These are phyloP conservation scores for Maniola hyperantus DNA, from an alignment of 2,888 invertebrate genomes.

Conservation along the genomic window DNA sequence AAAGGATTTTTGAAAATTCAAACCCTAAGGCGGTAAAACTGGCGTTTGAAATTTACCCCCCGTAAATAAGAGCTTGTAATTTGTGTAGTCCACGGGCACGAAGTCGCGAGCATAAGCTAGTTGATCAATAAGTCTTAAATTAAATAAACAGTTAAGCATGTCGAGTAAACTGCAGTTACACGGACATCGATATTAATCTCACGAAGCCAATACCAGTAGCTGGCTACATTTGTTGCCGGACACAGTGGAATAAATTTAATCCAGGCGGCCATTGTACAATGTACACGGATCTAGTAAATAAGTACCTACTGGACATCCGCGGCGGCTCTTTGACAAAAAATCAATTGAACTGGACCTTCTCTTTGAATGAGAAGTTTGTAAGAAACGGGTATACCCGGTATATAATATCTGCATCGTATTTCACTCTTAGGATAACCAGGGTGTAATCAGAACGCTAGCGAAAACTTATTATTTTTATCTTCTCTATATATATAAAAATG, in stretches of 20 bases:
- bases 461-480: too few relatives aligned
- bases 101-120: too few relatives aligned
- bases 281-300: slow-evolving; percentile 5
- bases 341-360: slow-evolving; percentile 1
- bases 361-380: not conserved
- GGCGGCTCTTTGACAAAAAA: not conserved
- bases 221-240: not conserved
- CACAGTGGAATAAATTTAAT: slow-evolving; percentile 2
- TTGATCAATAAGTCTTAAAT: too few relatives aligned
- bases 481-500: too few relatives aligned
- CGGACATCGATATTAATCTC: not conserved
- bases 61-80: too few relatives aligned
- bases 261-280: not conserved
- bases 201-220: not conserved
- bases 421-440: not conserved
- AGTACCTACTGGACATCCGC: not conserved
- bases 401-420: too few relatives aligned
- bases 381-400: too few relatives aligned
- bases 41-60: too few relatives aligned
- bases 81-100: too few relatives aligned
- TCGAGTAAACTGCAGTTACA: not conserved
- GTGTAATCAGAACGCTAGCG: too few relatives aligned
- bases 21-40: too few relatives aligned
- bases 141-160: not conserved
- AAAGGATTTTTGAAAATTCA: too few relatives aligned